A percentile compares a stretch with the other conserved stretches of the same genome.
Conservation (phyloP, 2,888 invertebrate genomes). For the Gymnosoma rotundatum region DNA sequence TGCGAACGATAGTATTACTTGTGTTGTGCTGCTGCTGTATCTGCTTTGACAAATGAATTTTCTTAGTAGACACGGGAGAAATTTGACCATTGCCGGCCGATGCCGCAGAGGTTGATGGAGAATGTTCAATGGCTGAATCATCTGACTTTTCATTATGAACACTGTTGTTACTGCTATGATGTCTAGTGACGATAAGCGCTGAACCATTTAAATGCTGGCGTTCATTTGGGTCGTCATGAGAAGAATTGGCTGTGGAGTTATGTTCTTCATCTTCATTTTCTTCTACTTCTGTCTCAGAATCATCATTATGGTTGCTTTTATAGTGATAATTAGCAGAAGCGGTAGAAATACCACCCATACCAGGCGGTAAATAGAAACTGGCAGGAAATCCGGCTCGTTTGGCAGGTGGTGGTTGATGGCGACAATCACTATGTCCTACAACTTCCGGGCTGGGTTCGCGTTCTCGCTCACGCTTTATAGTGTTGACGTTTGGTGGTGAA, state of each 20-base stretch:
- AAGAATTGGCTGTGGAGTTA: constrained; percentile 73
- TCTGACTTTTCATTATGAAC: constrained; percentile 76
- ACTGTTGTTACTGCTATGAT: constrained; percentile 54
- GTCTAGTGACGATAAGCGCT: constrained; percentile 54
- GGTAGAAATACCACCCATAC: constrained; percentile 72
- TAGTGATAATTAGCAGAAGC: constrained; percentile 67
- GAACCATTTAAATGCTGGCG: constrained; percentile 74
- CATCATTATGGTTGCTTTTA: constrained; percentile 71
- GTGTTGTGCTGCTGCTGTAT: constrained; percentile 46
- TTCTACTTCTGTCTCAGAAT: constrained; percentile 76
- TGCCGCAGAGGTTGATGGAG: constrained; percentile 76
- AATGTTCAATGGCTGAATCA: constrained; percentile 79
- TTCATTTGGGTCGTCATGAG: constrained; percentile 73
- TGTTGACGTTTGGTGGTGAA: constrained; percentile 83
- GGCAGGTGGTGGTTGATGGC: constrained; percentile 84
- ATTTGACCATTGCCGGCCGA: constrained; percentile 69
- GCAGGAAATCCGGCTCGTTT: constrained; percentile 81
- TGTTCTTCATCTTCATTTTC: constrained; percentile 73
- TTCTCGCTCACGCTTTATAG: constrained; percentile 84
- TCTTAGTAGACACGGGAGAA: constrained; percentile 79
- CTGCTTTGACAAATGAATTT: constrained; percentile 73
- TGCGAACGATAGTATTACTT: neutral
- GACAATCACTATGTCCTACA: constrained; percentile 77
- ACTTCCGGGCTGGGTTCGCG: constrained; percentile 80
- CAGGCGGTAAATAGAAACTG: constrained; percentile 77